Conservation (phyloP, 1,140 invertebrate species). For the Bombus impatiens region DNA sequence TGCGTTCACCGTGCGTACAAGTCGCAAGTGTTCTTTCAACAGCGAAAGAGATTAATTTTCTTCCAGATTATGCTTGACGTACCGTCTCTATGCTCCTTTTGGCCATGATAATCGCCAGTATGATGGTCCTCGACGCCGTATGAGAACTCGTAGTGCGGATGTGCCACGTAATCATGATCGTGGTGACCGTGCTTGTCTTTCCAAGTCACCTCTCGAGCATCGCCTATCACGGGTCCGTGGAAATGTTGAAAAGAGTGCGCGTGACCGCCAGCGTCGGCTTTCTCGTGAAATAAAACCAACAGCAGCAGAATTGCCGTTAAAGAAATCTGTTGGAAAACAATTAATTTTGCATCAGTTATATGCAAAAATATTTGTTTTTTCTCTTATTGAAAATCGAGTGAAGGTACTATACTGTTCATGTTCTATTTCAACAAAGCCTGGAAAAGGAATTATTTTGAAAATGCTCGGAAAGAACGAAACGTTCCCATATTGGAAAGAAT, state of each 20-base stretch:
- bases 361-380: background rate
- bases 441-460: background rate
- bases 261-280: slow-evolving; percentile 51
- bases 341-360: background rate
- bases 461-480: background rate
- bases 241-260: slow-evolving; percentile 81
- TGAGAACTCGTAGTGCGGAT: slow-evolving; percentile 85
- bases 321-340: slow-evolving; percentile 27
- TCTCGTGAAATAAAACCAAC: background rate
- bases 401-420: background rate
- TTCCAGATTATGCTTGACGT: slow-evolving; percentile 32
- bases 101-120: slow-evolving; percentile 86
- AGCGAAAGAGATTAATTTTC: slow-evolving; percentile 43
- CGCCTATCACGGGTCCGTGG: slow-evolving; percentile 77
- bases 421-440: no score
- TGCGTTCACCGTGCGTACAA: slow-evolving; percentile 1
- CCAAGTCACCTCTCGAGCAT: slow-evolving; percentile 75
- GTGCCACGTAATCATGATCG: slow-evolving; percentile 79
- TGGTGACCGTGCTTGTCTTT: slow-evolving; percentile 75
- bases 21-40: background rate
- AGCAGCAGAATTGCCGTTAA: slow-evolving; percentile 21
- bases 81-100: slow-evolving; percentile 85
- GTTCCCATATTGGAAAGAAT: slow-evolving; percentile 14
- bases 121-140: slow-evolving; percentile 85
- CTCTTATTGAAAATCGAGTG: background rate